These are phyloP conservation scores for Zingel zingel DNA, from an alignment of 2,113 vertebrate genomes.

Conservation along the genomic window DNA sequence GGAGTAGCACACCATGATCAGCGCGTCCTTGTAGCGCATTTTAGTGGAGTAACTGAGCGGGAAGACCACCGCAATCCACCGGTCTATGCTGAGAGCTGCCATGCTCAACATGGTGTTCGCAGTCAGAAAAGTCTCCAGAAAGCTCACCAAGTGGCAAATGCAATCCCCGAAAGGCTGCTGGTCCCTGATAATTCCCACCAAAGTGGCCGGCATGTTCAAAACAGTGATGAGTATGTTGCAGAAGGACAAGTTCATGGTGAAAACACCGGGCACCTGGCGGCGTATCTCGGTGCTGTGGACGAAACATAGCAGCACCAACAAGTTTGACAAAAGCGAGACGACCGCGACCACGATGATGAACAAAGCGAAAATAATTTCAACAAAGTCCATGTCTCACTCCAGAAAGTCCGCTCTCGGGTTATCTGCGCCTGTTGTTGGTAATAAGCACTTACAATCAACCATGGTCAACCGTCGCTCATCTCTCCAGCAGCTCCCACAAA, in stretches of 20 bases:
- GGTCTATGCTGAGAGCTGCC: constrained; percentile 89
- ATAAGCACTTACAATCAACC: constrained; percentile 46
- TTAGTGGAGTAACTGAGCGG: constrained; percentile 88
- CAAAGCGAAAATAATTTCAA: constrained; percentile 84
- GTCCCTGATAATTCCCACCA: constrained; percentile 83
- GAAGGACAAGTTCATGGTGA: constrained; percentile 88
- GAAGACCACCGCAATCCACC: constrained; percentile 91
- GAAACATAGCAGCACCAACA: constrained; percentile 90
- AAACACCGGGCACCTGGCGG: constrained; percentile 87
- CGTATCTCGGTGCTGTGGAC: constrained; percentile 88
- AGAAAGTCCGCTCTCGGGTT: constrained; percentile 56
- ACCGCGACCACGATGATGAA: constrained; percentile 88
- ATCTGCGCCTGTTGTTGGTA: constrained; percentile 47
- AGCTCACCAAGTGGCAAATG: constrained; percentile 85
- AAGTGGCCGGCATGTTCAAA: constrained; percentile 88
- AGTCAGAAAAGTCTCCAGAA: constrained; percentile 89
- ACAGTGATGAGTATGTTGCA: constrained; percentile 89
- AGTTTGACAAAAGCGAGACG: constrained; percentile 87
- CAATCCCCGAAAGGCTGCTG: constrained; percentile 87
- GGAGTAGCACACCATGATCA: constrained; percentile 88
- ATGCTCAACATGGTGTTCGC: constrained; percentile 89
- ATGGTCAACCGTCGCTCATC: constrained; percentile 57
- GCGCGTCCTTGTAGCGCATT: constrained; percentile 89
- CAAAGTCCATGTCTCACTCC: constrained; percentile 89
- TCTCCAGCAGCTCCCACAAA: constrained; percentile 21